Evolutionary conservation across 1,140 invertebrate genomes (phyloP).

Genomic region (Cherax quadricarinatus): DNA sequence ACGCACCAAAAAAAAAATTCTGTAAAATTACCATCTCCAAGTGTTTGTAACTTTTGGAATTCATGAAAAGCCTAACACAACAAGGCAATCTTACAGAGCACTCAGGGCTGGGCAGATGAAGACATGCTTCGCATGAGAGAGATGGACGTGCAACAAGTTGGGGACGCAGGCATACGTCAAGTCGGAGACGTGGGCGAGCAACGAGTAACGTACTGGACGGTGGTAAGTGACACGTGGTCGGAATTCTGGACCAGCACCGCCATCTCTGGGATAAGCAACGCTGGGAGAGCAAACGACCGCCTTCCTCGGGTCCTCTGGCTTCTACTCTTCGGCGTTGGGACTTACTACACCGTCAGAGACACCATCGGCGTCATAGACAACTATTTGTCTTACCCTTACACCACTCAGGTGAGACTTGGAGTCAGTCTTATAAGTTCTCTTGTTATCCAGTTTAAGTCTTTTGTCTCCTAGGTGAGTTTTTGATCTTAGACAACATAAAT

Average conservation of each 20-base stretch:
- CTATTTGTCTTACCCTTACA: slow-evolving; percentile 23
- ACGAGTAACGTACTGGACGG: slow-evolving; percentile 6
- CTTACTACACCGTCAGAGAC: neutral
- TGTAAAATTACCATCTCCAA: no score
- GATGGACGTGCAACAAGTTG: neutral
- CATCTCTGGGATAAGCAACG: slow-evolving; percentile 13
- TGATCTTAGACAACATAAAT: no score
- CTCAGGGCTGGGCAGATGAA: no score
- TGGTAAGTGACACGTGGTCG: neutral
- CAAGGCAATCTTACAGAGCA: no score
- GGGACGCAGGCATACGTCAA: no score
- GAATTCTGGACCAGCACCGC: slow-evolving; percentile 22
- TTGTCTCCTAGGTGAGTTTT: neutral
- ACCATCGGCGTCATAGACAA: neutral
- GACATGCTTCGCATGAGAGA: no score
- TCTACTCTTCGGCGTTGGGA: neutral
- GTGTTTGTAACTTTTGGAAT: no score
- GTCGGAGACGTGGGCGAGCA: neutral
- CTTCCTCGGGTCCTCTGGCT: neutral
- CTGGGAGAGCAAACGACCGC: neutral
- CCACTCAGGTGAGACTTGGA: slow-evolving; percentile 10
- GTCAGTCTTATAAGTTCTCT: neutral
- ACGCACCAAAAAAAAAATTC: no score
- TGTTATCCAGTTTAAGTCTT: neutral
- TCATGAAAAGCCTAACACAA: no score